phyloP scores from a whole-genome alignment of 2,888 invertebrate species.

The Plebejus argus region DNA sequence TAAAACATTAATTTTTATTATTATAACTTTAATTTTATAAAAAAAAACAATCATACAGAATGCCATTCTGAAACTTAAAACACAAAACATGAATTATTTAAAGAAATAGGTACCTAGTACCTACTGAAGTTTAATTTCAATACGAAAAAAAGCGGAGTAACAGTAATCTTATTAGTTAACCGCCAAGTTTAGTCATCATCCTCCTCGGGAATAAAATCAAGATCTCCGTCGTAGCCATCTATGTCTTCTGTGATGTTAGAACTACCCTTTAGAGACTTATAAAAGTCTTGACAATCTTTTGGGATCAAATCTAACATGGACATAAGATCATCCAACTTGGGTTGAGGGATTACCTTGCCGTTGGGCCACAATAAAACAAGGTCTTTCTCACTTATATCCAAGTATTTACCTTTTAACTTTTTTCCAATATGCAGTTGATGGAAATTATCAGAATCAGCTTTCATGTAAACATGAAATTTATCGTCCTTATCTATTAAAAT shows the following conservation, averaged over 20 bases:
- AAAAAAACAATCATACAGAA: neutral
- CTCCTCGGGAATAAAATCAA: constrained; percentile 17
- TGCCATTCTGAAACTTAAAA: neutral
- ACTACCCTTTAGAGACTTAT: constrained; percentile 26
- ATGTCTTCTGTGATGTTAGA: constrained; percentile 13
- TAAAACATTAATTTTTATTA: neutral
- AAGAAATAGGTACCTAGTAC: neutral
- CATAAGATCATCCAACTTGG: constrained; percentile 36
- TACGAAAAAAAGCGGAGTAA: neutral
- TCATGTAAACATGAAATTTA: constrained; percentile 10
- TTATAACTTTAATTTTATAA: neutral
- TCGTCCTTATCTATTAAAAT: constrained; percentile 35
- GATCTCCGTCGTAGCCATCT: constrained; percentile 19
- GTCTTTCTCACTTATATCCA: constrained; percentile 32
- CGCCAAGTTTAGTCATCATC: constrained; percentile 3
- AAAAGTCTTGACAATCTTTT: constrained; percentile 34
- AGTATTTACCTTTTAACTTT: neutral
- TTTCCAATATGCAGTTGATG: neutral
- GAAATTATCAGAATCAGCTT: neutral
- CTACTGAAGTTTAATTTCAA: neutral
- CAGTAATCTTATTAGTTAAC: neutral
- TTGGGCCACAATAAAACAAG: constrained; percentile 35
- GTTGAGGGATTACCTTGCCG: constrained; percentile 38
- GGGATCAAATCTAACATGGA: constrained; percentile 36
- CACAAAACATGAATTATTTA: neutral